These are phyloP conservation scores for Scaptomyza graminum DNA, from an alignment of 1,140 invertebrate species.

Conservation along the genomic window DNA sequence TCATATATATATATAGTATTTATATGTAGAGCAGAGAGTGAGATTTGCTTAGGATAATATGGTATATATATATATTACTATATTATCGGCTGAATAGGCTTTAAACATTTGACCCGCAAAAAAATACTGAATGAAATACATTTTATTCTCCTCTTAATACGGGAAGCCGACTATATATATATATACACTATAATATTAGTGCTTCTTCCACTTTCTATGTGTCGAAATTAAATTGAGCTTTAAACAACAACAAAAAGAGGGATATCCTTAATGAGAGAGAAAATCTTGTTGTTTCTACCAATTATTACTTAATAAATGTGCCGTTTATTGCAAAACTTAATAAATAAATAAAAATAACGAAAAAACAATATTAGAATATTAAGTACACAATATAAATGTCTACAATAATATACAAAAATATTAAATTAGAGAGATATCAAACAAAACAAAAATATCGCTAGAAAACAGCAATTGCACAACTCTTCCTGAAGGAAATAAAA, in stretches of 20 bases:
- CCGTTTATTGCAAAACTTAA: conserved; percentile 66
- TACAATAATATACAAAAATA: conserved; percentile 71
- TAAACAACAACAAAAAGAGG: conserved; percentile 49
- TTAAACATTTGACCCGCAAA: too few species aligned
- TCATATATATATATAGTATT: conserved; percentile 25
- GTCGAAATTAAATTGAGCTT: conserved; percentile 79
- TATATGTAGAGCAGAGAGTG: conserved; percentile 17
- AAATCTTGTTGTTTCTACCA: conserved; percentile 58
- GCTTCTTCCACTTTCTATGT: conserved; percentile 58
- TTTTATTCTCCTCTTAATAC: conserved; percentile 28
- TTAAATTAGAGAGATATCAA: conserved; percentile 29
- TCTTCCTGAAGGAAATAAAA: conserved; percentile 80
- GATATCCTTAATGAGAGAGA: conserved; percentile 2
- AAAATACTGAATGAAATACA: conserved; percentile 30
- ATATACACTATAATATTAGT: conserved; percentile 20
- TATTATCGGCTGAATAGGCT: conserved; percentile 12
- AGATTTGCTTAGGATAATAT: conserved; percentile 24
- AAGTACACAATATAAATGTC: conserved; percentile 66
- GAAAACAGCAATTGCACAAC: conserved; percentile 73
- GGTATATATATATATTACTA: neutral
- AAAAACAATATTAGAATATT: conserved; percentile 9
- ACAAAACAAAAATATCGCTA: conserved; percentile 50
- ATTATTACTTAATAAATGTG: conserved; percentile 82
- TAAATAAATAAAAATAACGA: conserved; percentile 31
- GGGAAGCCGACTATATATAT: conserved; percentile 24